These are phyloP conservation scores for Gryllus longicercus DNA, from an alignment of 2,888 invertebrate genomes.

Conservation along the genomic window DNA sequence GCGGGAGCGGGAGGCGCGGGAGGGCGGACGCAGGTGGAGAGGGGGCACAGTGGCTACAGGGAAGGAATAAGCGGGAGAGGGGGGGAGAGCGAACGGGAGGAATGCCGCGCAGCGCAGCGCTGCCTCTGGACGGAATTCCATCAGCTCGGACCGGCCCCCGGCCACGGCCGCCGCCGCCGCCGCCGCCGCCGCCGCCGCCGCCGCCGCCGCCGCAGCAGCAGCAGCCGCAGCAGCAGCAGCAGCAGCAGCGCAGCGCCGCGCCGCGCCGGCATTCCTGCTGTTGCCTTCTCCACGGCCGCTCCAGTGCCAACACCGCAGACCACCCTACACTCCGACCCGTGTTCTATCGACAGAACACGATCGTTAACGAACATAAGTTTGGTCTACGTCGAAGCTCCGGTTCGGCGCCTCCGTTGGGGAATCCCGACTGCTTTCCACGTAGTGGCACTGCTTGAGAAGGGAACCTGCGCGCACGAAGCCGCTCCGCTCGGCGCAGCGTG, in stretches of 20 bases:
- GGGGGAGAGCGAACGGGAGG: neutral
- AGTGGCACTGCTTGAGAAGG: too few relatives aligned
- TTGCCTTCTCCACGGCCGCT: too few relatives aligned
- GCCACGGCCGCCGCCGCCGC: neutral
- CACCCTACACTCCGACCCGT: neutral
- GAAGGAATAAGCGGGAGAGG: neutral
- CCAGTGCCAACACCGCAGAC: neutral
- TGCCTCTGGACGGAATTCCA: constrained; percentile 17
- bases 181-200: too few relatives aligned
- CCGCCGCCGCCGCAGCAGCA: too few relatives aligned
- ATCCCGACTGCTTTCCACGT: too few relatives aligned
- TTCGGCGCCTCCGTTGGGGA: neutral
- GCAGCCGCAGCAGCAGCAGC: neutral
- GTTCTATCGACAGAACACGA: constrained; percentile 5
- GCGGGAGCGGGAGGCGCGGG: neutral
- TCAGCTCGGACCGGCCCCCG: neutral
- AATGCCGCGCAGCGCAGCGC: neutral
- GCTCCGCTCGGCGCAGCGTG: too few relatives aligned
- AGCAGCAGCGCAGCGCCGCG: neutral
- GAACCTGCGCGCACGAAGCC: too few relatives aligned
- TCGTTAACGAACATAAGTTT: neutral
- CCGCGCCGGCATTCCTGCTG: too few relatives aligned
- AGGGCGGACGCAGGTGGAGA: neutral
- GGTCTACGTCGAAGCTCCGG: neutral
- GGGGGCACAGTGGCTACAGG: neutral